Base-by-base conservation (phyloP, 2,888 invertebrate species). In the Lepidocyrtoides sp. region DNA sequence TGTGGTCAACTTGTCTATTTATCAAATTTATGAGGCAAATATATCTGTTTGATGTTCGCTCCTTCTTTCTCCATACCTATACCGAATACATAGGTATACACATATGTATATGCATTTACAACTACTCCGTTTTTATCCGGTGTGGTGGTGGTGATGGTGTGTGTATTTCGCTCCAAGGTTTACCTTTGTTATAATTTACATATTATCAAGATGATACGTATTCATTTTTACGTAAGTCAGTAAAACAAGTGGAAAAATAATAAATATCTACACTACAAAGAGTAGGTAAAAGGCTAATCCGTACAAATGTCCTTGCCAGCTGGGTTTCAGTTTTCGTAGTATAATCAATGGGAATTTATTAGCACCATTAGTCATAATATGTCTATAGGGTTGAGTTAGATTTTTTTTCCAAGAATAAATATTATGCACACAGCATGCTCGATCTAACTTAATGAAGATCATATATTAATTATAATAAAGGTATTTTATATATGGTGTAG, bases 1-100 rank as follows among this genome's bases (percentile, higher is more conserved):
- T 84, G 90, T 90, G 84, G 84, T 90, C 90, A 84, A 84, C 84
- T 90, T 90, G 90, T 90, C 90, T 90, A 84, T 79, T 90, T 90
- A 90, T 84, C 90, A 90, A 90, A 90, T 90, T 90, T 90, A 90
- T 90, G 90, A 77, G 75, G 90, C 72, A 90, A 90, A 84, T 66
- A 83, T 54, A 54, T 79, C 23, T 72, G 72, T 72, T 44, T 72
- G 41, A 41, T 72, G 10, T 23, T 7, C 82, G 20, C 44, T 85
- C 20, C 44, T 48, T 87, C 29, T 51, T 4, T 36, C 4, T 36
- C 2, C 41, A 72, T 36, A n/a, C 41, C 10, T 51, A 26, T 79
- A 10, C 32, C 17, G 29, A 79, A 23, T 51, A n/a, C 14, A 17
- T 57, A 32, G 2, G 14, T 81, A 44, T 77, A 51, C 10, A 20